Percentiles rank a stretch among this genome's conserved stretches.
Conservation (phyloP, 2,113 vertebrate species). For the Marmota flaviventris region DNA sequence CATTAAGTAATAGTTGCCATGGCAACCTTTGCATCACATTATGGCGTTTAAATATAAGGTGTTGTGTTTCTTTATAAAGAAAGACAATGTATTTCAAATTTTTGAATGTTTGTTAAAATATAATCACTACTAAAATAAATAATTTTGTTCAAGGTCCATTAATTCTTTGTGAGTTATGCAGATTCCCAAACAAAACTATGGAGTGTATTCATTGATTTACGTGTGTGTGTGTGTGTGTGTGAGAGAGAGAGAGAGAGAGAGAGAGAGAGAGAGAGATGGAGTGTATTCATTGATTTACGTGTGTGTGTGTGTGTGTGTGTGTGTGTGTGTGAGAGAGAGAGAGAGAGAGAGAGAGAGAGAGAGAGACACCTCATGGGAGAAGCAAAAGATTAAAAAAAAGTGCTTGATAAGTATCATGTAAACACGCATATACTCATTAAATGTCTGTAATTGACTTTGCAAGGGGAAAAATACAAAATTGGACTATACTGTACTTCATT, state of each 20-base stretch:
- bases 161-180: slow-evolving; percentile 24
- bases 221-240: neutral
- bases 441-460: neutral
- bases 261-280: neutral
- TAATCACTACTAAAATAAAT: slow-evolving; percentile 44
- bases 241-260: too few species aligned
- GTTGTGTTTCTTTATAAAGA: slow-evolving; percentile 22
- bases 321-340: too few species aligned
- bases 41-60: neutral
- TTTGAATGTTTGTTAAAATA: slow-evolving; percentile 47
- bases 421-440: neutral
- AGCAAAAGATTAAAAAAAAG: neutral
- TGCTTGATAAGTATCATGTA: slow-evolving; percentile 1
- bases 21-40: slow-evolving; percentile 22
- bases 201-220: neutral
- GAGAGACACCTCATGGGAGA: neutral
- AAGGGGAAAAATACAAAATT: neutral
- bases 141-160: slow-evolving; percentile 45
- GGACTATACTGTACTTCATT: neutral
- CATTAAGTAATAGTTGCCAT: slow-evolving; percentile 44
- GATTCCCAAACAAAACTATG: slow-evolving; percentile 35
- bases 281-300: neutral
- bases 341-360: too few species aligned
- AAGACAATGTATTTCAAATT: slow-evolving; percentile 48
- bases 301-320: too few species aligned